Base-by-base conservation (phyloP, 2,888 invertebrate species). In the Trissoscelio sp. region DNA sequence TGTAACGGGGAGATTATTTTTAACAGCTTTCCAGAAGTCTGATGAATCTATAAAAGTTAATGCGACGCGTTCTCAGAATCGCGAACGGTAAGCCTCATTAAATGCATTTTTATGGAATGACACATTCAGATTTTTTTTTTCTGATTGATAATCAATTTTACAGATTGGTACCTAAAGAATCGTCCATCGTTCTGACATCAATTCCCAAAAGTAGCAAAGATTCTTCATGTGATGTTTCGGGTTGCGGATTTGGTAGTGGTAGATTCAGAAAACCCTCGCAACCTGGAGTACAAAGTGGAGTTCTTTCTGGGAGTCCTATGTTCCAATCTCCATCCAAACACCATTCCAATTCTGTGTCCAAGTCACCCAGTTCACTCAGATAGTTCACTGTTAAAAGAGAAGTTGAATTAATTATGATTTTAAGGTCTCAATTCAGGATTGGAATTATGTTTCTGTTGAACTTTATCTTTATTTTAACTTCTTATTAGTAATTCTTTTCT, bases 231-330 rank as follows among this genome's bases (percentile, higher is more conserved):
- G 91, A 90, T 57, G 81, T 74, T n/a, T 14, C n/a, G 1, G 77
- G 20, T 74, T 89, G 88, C 0, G 88, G 87, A 60, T 86, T 88
- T 2, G 88, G 83, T 14, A 90, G 66, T 6, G 91, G 90, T 55
- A 91, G 83, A 79, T 91, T 89, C 20, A 94, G 86, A 82, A 93
- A 93, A 70, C 92, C 91, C 58, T 92, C 92, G 84, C 94, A 94
- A 22, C 92, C 92, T 18, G 93, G 92, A 14, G 92, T 93, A 84
- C 94, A 94, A 12, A 93, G 90, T 2, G 93, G 92, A 0, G 94
- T 94, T 60, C 92, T 92, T 57, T 93, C 93, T 0, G 94, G 93
- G n/a, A 92, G 87, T 18, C 89, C 88, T 0, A 87, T 81, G 22
- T 89, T 88, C 88, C 90, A 91, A 22, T 93, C 88, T 70, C 84